Evolutionary conservation across 2,888 invertebrate genomes (phyloP).

Genomic region (Conomelus anceps): DNA sequence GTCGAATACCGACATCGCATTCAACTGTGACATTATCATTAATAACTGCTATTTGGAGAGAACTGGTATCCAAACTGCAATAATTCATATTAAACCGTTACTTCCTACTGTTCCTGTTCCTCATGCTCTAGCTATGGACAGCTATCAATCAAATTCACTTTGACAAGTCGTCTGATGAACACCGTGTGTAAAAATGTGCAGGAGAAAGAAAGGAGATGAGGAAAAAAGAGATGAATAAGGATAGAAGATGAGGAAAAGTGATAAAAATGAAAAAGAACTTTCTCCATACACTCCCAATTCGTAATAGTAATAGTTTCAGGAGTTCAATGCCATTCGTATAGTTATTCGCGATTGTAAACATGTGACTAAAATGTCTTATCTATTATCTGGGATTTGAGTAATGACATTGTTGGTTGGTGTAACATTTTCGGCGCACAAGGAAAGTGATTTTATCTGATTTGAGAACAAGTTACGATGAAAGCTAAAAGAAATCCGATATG

Average conservation of each 20-base stretch:
- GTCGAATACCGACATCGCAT: background rate
- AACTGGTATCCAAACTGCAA: background rate
- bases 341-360: background rate
- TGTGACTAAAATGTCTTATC: background rate
- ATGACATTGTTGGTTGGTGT: background rate
- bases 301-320: background rate
- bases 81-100: background rate
- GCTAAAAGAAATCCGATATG: background rate
- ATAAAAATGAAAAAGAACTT: background rate
- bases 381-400: background rate
- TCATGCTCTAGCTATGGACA: background rate
- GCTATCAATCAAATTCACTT: background rate
- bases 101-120: background rate
- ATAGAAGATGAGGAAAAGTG: background rate
- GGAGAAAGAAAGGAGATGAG: too few species aligned
- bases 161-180: background rate
- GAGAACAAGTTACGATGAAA: background rate
- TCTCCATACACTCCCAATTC: background rate
- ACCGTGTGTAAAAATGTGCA: background rate
- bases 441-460: background rate
- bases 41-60: background rate
- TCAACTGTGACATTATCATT: background rate
- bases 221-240: background rate
- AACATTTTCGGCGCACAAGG: background rate
- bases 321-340: background rate